A percentile compares a stretch with the other conserved stretches of the same genome.
Evolutionary conservation across 1,140 invertebrate genomes (phyloP).

Genomic region (Eupristina koningsbergeri): DNA sequence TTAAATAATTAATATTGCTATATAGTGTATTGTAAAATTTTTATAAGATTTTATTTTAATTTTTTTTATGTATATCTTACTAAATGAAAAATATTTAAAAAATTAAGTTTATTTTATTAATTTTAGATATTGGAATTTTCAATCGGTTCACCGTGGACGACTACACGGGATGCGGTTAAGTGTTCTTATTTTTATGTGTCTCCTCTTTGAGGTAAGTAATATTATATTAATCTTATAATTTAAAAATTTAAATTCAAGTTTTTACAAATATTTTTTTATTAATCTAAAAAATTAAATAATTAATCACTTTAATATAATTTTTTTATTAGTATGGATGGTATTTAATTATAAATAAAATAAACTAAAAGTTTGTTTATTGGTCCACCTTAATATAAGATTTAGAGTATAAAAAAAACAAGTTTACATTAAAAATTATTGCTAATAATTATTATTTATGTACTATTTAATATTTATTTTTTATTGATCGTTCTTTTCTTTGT

Average conservation of each 20-base stretch:
- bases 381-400: no score
- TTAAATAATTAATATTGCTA: not conserved
- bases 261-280: no score
- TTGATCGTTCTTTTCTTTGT: no score
- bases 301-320: no score
- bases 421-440: no score
- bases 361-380: no score
- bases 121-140: conserved; percentile 42
- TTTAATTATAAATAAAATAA: no score
- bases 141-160: conserved; percentile 57
- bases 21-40: not conserved
- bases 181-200: conserved; percentile 70
- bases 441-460: no score
- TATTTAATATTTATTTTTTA: no score
- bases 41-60: not conserved
- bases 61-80: not conserved
- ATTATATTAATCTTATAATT: not conserved
- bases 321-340: no score
- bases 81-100: not conserved
- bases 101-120: not conserved
- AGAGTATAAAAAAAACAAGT: no score
- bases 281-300: no score
- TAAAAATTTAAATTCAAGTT: not conserved
- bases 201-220: conserved; percentile 72
- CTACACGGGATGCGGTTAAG: conserved; percentile 72